A percentile compares a stretch with the other conserved stretches of the same genome.
These are phyloP conservation scores for Triplophysa yarkandensis DNA, from an alignment of 2,797 vertebrate genomes.

Conservation along the genomic window DNA sequence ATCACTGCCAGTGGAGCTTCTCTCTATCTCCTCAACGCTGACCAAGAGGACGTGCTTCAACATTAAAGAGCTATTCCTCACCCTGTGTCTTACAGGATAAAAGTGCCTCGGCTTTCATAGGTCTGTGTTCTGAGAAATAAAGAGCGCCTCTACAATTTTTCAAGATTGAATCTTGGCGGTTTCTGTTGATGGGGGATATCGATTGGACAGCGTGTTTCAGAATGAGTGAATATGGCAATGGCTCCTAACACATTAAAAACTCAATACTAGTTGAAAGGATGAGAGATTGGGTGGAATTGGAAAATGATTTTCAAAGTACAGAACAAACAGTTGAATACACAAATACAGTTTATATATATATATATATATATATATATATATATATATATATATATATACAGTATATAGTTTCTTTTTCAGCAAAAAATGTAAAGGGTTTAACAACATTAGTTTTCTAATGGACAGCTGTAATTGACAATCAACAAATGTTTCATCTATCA, in stretches of 20 bases:
- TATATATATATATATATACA: too few relatives aligned
- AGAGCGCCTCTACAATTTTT: constrained; percentile 5
- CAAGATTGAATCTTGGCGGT: neutral
- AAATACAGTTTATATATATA: too few relatives aligned
- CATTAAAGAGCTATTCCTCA: constrained; percentile 48
- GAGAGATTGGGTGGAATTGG: neutral
- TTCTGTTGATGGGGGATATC: neutral
- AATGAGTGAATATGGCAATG: neutral
- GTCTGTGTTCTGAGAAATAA: constrained; percentile 12
- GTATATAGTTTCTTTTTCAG: too few relatives aligned
- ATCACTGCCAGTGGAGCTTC: constrained; percentile 37
- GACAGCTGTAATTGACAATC: too few relatives aligned
- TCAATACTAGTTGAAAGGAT: neutral
- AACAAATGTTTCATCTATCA: too few relatives aligned
- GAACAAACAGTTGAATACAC: neutral
- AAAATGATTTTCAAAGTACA: neutral
- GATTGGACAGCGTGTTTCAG: constrained; percentile 9
- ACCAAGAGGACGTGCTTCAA: constrained; percentile 36
- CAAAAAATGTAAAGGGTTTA: too few relatives aligned
- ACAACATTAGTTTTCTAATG: too few relatives aligned
- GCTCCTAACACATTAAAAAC: constrained; percentile 11
- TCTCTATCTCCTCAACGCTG: constrained; percentile 37
- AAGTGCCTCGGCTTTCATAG: constrained; percentile 10
- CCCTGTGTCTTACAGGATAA: constrained; percentile 30
- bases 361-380: too few relatives aligned